phyloP scores from a whole-genome alignment of 2,113 vertebrate species.

The Nycticorax nycticorax region DNA sequence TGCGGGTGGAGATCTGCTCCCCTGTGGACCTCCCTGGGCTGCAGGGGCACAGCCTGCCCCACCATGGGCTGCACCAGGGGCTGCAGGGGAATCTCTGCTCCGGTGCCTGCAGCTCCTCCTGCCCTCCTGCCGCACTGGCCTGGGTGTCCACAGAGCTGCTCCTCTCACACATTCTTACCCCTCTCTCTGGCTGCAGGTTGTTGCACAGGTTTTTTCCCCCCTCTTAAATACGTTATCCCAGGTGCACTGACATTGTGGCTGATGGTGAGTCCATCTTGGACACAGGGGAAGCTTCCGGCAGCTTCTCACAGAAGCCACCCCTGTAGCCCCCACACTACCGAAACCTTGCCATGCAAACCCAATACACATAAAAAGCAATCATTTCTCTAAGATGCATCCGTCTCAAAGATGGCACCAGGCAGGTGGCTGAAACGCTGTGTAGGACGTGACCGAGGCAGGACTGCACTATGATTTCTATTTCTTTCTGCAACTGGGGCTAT shows the following conservation, averaged over 20 bases:
- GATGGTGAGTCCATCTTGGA: accelerated
- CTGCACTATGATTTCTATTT: background rate
- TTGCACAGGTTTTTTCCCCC: background rate
- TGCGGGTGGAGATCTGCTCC: background rate
- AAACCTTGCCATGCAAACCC: background rate
- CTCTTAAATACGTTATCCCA: background rate
- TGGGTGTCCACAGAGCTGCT: background rate
- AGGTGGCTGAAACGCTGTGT: background rate
- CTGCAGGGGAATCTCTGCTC: background rate
- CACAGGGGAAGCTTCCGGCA: background rate
- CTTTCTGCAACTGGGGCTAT: background rate
- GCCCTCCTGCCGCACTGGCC: background rate
- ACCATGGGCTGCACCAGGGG: accelerated
- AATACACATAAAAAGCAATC: accelerated
- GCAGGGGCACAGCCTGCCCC: background rate
- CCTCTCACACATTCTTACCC: background rate
- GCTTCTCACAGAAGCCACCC: background rate
- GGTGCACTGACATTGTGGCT: accelerated
- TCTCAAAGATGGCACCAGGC: background rate
- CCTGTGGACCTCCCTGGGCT: accelerated
- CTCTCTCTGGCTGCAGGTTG: background rate
- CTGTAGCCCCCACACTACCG: background rate
- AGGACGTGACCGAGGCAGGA: background rate
- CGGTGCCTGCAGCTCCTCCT: accelerated
- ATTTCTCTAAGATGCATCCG: background rate